These are phyloP conservation scores for Hirtodrosophila histrioides DNA, from an alignment of 2,888 invertebrate genomes.

Conservation along the genomic window DNA sequence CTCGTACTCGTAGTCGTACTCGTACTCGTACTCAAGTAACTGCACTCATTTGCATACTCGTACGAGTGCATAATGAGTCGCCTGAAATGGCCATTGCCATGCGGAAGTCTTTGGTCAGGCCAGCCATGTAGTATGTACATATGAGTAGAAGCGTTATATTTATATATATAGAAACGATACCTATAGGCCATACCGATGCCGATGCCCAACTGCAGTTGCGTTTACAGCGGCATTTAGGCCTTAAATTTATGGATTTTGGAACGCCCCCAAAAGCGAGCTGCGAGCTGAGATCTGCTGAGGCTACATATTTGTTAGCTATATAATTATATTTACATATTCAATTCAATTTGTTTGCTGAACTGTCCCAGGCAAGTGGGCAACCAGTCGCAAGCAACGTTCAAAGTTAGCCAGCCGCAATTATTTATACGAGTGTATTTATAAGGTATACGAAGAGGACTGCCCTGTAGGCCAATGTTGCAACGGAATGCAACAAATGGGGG, in stretches of 20 bases:
- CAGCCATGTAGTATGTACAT: conserved; percentile 1
- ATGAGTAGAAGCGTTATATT: not conserved
- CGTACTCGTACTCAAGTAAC: not conserved
- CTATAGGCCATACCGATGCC: conserved; percentile 4
- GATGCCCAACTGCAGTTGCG: conserved; percentile 21
- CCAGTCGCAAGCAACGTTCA: conserved; percentile 1
- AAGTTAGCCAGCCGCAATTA: conserved; percentile 44
- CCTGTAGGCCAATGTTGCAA: not conserved
- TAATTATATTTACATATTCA: conserved; percentile 79
- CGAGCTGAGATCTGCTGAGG: conserved; percentile 1
- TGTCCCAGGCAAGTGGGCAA: conserved; percentile 40
- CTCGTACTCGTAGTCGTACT: too few relatives aligned
- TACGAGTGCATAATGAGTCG: conserved; percentile 32
- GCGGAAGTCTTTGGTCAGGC: conserved; percentile 35
- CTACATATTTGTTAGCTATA: conserved; percentile 4
- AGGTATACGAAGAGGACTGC: conserved; percentile 5
- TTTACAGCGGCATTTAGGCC: conserved; percentile 38
- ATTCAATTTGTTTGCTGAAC: conserved; percentile 76
- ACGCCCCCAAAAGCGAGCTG: conserved; percentile 40
- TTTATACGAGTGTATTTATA: conserved; percentile 36
- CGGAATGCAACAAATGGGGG: not conserved
- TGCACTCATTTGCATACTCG: conserved; percentile 49
- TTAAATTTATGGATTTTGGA: conserved; percentile 62
- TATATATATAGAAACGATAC: not conserved
- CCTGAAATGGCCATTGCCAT: conserved; percentile 36